Percentiles rank a stretch among this genome's conserved stretches.
phyloP scores from a whole-genome alignment of 1,140 invertebrate genomes.

The Drosophila neocordata region DNA sequence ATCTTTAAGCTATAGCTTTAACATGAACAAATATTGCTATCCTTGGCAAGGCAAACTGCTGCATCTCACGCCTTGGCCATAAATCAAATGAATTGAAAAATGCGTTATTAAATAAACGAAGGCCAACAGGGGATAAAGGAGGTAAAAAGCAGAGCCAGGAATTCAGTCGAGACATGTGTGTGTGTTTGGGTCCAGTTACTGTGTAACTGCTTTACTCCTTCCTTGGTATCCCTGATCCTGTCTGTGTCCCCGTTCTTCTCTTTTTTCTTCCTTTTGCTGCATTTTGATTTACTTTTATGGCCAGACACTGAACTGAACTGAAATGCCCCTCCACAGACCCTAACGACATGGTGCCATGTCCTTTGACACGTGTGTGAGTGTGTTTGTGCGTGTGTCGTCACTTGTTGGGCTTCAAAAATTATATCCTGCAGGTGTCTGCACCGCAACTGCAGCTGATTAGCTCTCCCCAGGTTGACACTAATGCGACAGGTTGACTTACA shows the following conservation, averaged over 20 bases:
- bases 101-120: constrained; percentile 75
- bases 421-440: constrained; percentile 75
- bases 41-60: constrained; percentile 39
- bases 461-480: constrained; percentile 56
- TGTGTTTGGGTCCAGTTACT: constrained; percentile 32
- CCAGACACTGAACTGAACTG: constrained; percentile 41
- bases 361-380: constrained; percentile 8
- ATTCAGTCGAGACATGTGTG: constrained; percentile 32
- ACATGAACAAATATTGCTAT: constrained; percentile 1
- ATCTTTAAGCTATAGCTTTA: constrained; percentile 26
- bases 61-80: constrained; percentile 58
- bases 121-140: constrained; percentile 14
- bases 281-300: constrained; percentile 80
- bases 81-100: constrained; percentile 78
- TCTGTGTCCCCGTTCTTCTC: constrained; percentile 15
- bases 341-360: neutral
- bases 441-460: constrained; percentile 64
- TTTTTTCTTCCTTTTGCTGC: constrained; percentile 46
- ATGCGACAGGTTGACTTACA: constrained; percentile 56
- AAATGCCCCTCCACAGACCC: constrained; percentile 16
- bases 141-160: constrained; percentile 15
- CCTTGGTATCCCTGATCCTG: constrained; percentile 33
- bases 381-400: constrained; percentile 37
- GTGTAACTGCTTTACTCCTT: neutral
- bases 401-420: constrained; percentile 68